Percentiles rank a stretch among this genome's conserved stretches.
Evolutionary conservation across 2,113 vertebrate species (phyloP).

Genomic region (Poeciliopsis prolifica): DNA sequence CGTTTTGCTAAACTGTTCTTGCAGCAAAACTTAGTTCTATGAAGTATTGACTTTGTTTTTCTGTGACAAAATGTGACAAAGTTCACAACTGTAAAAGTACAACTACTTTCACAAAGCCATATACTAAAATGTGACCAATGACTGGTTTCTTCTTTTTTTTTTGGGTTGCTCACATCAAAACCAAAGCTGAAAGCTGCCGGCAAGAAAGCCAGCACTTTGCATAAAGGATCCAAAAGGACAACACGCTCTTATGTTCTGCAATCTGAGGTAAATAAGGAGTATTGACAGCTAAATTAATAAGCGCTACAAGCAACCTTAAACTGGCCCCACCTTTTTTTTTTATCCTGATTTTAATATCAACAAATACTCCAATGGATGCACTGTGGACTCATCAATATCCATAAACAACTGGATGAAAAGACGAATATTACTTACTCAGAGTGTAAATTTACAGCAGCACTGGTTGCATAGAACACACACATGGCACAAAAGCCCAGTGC

Average conservation of each 20-base stretch:
- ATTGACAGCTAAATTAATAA: slow-evolving; percentile 70
- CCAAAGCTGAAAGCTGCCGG: slow-evolving; percentile 24
- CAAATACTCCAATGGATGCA: slow-evolving; percentile 23
- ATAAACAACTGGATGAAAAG: slow-evolving; percentile 40
- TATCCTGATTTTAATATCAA: not conserved
- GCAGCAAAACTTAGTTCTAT: not conserved
- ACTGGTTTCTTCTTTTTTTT: slow-evolving; percentile 4
- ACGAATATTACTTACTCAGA: slow-evolving; percentile 18
- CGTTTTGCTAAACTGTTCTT: not conserved
- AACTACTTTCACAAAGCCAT: not conserved
- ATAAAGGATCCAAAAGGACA: slow-evolving; percentile 28
- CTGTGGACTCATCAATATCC: slow-evolving; percentile 42
- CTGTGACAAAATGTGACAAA: not conserved
- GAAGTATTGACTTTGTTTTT: not conserved
- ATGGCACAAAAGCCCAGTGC: slow-evolving; percentile 32
- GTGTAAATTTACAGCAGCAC: slow-evolving; percentile 26
- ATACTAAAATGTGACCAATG: not conserved
- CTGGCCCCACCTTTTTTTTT: slow-evolving; percentile 5
- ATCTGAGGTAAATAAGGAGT: slow-evolving; percentile 54
- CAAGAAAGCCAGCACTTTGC: slow-evolving; percentile 17
- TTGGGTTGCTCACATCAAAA: slow-evolving; percentile 14
- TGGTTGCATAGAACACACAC: slow-evolving; percentile 23
- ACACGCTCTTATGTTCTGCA: slow-evolving; percentile 36
- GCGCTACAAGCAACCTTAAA: slow-evolving; percentile 43
- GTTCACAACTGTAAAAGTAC: not conserved